phyloP scores from a whole-genome alignment of 2,797 vertebrate genomes.

The Clangula hyemalis region DNA sequence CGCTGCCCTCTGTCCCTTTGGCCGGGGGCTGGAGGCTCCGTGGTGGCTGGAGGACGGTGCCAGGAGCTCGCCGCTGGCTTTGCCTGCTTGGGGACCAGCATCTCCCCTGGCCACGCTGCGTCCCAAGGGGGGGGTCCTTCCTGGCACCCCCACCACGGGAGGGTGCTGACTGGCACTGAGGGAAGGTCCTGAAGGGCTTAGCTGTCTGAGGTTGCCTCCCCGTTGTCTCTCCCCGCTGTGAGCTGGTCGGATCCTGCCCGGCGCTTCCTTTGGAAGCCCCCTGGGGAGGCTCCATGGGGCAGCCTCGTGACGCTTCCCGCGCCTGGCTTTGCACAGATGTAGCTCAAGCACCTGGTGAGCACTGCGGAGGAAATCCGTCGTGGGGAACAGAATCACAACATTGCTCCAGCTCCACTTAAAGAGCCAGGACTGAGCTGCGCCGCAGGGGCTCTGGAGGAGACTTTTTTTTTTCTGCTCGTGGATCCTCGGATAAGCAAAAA shows the following conservation, averaged over 20 bases:
- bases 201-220: neutral
- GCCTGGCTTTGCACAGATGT: neutral
- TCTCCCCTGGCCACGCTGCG: neutral
- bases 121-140: neutral
- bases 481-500: neutral
- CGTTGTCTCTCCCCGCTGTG: neutral
- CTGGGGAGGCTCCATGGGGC: neutral
- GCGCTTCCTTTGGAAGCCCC: neutral
- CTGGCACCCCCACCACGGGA: neutral
- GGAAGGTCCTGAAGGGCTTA: neutral
- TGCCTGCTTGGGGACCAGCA: neutral
- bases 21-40: neutral
- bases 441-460: neutral
- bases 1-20: neutral
- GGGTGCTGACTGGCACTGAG: rapidly evolving
- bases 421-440: neutral
- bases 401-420: neutral
- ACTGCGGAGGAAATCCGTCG: neutral
- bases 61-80: neutral
- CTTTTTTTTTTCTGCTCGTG: neutral
- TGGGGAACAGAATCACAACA: neutral
- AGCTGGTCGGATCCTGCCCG: neutral
- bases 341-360: neutral
- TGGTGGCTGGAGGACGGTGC: neutral
- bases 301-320: neutral